Percentiles rank a stretch among this genome's conserved stretches.
These are phyloP conservation scores for Cryptocephalus primarius DNA, from an alignment of 2,888 invertebrate genomes.

Conservation along the genomic window DNA sequence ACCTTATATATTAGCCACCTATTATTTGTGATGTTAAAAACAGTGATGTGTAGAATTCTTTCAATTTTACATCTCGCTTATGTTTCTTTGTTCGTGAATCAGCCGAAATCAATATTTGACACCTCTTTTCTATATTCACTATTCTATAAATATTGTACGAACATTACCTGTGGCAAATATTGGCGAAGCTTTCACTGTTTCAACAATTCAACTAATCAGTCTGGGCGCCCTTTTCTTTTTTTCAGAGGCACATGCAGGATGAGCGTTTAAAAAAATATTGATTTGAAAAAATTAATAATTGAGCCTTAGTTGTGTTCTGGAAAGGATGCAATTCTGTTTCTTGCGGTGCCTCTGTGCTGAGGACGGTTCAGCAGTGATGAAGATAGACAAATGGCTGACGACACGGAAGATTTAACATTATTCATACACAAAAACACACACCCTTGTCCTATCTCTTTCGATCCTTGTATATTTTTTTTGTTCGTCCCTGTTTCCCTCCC, in stretches of 20 bases:
- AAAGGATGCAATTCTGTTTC: conserved; percentile 32
- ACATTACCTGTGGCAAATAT: too few species aligned
- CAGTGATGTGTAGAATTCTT: neutral
- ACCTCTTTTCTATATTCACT: too few species aligned
- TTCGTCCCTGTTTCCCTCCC: too few species aligned
- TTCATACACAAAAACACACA: too few species aligned
- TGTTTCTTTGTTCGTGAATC: neutral
- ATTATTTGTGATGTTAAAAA: neutral
- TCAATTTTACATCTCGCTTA: neutral
- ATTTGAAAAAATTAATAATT: conserved; percentile 14
- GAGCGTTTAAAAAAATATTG: conserved; percentile 40
- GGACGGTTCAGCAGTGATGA: conserved; percentile 8
- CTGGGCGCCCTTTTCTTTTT: conserved; percentile 45
- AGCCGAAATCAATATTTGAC: neutral
- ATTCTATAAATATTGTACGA: too few species aligned
- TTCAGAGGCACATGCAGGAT: conserved; percentile 82
- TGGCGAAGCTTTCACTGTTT: too few species aligned
- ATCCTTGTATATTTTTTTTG: neutral
- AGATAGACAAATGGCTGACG: conserved; percentile 5
- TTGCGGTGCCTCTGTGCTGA: conserved; percentile 37
- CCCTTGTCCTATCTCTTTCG: neutral
- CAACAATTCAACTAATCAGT: conserved; percentile 32
- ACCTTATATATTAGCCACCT: too few species aligned
- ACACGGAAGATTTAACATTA: neutral
- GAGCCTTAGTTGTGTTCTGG: conserved; percentile 30